A percentile compares a stretch with the other conserved stretches of the same genome.
Evolutionary conservation across 1,140 invertebrate species (phyloP).

Genomic region (Asobara japonica): DNA sequence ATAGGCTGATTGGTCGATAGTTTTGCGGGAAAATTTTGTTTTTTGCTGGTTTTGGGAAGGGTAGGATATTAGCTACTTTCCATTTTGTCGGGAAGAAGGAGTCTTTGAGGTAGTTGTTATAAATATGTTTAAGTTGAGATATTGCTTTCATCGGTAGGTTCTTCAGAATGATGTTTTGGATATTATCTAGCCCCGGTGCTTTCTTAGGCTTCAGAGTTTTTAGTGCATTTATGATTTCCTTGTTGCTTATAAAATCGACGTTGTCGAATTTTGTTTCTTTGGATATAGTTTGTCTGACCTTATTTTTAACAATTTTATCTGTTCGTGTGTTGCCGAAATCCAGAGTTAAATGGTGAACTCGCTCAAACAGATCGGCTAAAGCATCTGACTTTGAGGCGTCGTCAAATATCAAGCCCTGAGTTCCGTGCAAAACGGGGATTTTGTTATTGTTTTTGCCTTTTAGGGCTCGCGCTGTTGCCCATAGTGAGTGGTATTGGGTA

Average conservation of each 20-base stretch:
- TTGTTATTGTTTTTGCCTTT: background rate
- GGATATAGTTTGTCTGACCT: background rate
- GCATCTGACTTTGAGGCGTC: background rate
- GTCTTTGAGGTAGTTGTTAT: background rate
- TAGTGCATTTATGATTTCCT: background rate
- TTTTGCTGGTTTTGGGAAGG: background rate
- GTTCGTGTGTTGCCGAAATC: background rate
- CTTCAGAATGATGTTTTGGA: background rate
- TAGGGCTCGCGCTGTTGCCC: background rate
- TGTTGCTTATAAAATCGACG: background rate
- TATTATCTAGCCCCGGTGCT: background rate
- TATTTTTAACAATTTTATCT: background rate
- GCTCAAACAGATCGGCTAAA: constrained; percentile 9
- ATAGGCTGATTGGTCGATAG: background rate
- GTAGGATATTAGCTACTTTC: background rate
- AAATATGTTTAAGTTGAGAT: background rate
- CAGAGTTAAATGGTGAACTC: constrained; percentile 4
- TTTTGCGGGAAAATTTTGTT: background rate
- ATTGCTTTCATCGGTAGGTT: background rate
- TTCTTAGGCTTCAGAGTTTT: background rate
- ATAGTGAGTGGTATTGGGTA: background rate
- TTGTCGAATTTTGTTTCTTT: background rate
- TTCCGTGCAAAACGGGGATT: background rate
- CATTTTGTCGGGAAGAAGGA: background rate
- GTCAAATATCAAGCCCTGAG: background rate